Percentiles rank a stretch among this genome's conserved stretches.
phyloP scores from a whole-genome alignment of 1,140 invertebrate genomes.

The Anastatus disparis region DNA sequence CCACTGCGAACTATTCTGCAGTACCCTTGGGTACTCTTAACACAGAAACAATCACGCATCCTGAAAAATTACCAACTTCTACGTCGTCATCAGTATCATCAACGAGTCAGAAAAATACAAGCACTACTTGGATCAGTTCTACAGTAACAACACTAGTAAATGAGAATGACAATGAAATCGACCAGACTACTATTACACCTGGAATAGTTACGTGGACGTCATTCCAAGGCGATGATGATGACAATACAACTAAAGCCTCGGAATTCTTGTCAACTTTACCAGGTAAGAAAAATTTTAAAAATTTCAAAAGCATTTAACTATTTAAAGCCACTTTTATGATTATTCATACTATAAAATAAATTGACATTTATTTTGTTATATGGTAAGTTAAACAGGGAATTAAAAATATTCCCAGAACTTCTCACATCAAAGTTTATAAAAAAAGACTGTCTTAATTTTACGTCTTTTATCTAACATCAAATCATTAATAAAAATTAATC shows the following conservation, averaged over 20 bases:
- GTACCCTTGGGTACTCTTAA: too few relatives aligned
- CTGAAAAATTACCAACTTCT: not conserved
- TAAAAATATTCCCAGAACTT: too few relatives aligned
- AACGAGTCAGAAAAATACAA: not conserved
- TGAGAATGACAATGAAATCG: slow-evolving; percentile 31
- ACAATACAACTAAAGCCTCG: slow-evolving; percentile 51
- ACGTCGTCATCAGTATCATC: not conserved
- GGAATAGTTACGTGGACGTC: slow-evolving; percentile 73
- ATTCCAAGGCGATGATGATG: slow-evolving; percentile 68
- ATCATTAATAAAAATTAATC: too few relatives aligned
- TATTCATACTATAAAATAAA: too few relatives aligned
- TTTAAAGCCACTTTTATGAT: too few relatives aligned
- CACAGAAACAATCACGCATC: not conserved
- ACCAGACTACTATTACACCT: slow-evolving; percentile 54
- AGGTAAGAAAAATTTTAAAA: slow-evolving; percentile 28
- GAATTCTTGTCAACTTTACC: not conserved
- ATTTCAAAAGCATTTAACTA: not conserved
- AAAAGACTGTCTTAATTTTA: too few relatives aligned
- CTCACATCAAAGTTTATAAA: too few relatives aligned
- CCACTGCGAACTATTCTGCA: too few relatives aligned
- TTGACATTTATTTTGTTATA: too few relatives aligned
- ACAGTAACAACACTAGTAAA: slow-evolving; percentile 33
- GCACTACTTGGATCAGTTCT: not conserved
- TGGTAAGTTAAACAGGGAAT: too few relatives aligned
- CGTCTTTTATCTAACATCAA: too few relatives aligned